Percentiles rank a stretch among this genome's conserved stretches.
Evolutionary conservation across 2,113 vertebrate genomes (phyloP).

Genomic region (Tragulus kanchil): DNA sequence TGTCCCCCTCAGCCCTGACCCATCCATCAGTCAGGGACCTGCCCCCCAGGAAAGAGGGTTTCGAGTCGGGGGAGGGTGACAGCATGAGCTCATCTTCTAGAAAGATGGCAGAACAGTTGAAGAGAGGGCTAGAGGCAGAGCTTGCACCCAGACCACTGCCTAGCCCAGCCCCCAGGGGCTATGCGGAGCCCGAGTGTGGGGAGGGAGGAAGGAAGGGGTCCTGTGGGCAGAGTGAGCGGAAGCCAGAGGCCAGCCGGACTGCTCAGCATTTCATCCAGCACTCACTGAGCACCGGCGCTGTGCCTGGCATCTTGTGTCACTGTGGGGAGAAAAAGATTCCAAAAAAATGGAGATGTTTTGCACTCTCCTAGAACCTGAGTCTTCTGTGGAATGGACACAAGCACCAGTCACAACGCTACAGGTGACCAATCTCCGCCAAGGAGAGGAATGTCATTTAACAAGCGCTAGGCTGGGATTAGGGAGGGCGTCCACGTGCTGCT

Average conservation of each 20-base stretch:
- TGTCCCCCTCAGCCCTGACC: not conserved
- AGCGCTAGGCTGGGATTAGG: not conserved
- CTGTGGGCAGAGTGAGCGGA: not conserved
- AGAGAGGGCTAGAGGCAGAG: not conserved
- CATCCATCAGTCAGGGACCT: not conserved
- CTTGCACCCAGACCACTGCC: not conserved
- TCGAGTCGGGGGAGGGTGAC: not conserved
- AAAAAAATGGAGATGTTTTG: not conserved
- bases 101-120: not conserved
- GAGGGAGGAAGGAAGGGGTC: not conserved
- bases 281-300: no score
- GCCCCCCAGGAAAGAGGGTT: not conserved
- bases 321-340: not conserved
- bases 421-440: not conserved
- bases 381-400: not conserved
- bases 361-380: not conserved
- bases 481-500: not conserved
- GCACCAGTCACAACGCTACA: rapidly evolving
- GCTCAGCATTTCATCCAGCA: not conserved
- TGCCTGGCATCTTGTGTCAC: not conserved
- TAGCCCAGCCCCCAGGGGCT: not conserved
- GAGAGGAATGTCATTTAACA: not conserved
- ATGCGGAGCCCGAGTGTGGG: rapidly evolving
- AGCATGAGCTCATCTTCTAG: not conserved
- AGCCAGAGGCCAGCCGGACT: not conserved